Evolutionary conservation across 2,797 vertebrate genomes (phyloP).

Genomic region (Hemibagrus guttatus): DNA sequence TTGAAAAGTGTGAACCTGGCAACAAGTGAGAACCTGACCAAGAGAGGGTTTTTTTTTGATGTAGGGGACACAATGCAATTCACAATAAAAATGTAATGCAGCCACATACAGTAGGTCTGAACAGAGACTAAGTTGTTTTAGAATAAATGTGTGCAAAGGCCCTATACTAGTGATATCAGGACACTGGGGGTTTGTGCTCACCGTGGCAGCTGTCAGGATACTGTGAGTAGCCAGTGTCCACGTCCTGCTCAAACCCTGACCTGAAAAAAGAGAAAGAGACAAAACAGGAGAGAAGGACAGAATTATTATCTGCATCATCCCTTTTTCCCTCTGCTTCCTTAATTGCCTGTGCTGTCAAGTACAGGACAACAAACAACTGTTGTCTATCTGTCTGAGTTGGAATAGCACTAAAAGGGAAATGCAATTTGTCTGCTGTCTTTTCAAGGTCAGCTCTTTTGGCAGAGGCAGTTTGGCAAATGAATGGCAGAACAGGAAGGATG

Average conservation of each 20-base stretch:
- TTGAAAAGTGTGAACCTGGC: constrained; percentile 5
- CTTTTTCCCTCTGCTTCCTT: constrained; percentile 45
- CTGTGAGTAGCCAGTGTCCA: constrained; percentile 71
- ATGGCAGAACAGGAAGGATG: constrained; percentile 16
- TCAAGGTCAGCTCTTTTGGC: constrained; percentile 33
- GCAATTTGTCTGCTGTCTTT: constrained; percentile 45
- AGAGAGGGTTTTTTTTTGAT: not conserved
- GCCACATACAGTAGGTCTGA: not conserved
- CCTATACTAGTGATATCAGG: not conserved
- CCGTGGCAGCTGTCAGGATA: constrained; percentile 81
- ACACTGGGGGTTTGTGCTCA: constrained; percentile 62
- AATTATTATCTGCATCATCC: constrained; percentile 58
- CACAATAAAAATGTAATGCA: not conserved
- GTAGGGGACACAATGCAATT: not conserved
- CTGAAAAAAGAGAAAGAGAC: constrained; percentile 63
- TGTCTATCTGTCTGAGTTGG: constrained; percentile 44
- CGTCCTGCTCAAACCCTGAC: constrained; percentile 79
- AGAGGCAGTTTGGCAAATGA: constrained; percentile 1
- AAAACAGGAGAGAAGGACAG: constrained; percentile 45
- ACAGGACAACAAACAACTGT: constrained; percentile 36
- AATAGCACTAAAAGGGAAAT: constrained; percentile 53
- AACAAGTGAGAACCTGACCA: too few species aligned
- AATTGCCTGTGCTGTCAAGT: constrained; percentile 56
- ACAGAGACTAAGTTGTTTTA: not conserved
- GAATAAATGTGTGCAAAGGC: not conserved